Evolutionary conservation across 2,113 vertebrate species (phyloP).

Genomic region (Charadrius vociferus): DNA sequence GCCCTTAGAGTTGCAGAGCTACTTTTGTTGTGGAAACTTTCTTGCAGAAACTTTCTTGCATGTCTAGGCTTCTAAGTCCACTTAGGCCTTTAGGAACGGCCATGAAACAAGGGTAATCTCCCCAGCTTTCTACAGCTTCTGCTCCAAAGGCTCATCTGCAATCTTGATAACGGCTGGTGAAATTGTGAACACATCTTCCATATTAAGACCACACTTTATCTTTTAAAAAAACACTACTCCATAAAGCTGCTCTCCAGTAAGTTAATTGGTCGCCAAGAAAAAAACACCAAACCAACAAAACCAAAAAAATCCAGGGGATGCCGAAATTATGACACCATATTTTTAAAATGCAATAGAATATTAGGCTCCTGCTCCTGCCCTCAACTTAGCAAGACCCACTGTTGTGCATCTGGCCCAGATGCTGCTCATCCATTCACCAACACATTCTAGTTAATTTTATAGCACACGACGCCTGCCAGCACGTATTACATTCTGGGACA

Average conservation of each 20-base stretch:
- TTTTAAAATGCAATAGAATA: neutral
- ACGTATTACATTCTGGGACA: neutral
- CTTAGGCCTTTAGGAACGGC: neutral
- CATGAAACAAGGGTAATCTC: neutral
- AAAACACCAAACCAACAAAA: neutral
- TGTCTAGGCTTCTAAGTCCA: neutral
- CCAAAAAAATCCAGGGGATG: neutral
- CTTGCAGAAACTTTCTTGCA: neutral
- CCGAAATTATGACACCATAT: accelerated
- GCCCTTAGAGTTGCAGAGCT: neutral
- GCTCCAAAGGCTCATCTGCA: neutral
- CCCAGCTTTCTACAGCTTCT: neutral
- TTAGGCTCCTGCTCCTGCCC: neutral
- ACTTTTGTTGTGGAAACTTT: neutral
- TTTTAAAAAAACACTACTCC: neutral
- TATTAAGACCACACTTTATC: neutral
- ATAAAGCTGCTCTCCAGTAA: neutral
- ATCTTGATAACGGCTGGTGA: neutral
- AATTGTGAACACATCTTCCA: neutral
- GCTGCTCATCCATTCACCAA: neutral
- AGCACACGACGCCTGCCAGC: neutral
- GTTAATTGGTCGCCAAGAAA: neutral
- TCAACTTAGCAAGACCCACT: too few species aligned
- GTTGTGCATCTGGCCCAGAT: neutral
- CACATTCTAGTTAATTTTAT: neutral